Conservation (phyloP, 2,113 vertebrate species). For the Stigmatopora nigra region DNA sequence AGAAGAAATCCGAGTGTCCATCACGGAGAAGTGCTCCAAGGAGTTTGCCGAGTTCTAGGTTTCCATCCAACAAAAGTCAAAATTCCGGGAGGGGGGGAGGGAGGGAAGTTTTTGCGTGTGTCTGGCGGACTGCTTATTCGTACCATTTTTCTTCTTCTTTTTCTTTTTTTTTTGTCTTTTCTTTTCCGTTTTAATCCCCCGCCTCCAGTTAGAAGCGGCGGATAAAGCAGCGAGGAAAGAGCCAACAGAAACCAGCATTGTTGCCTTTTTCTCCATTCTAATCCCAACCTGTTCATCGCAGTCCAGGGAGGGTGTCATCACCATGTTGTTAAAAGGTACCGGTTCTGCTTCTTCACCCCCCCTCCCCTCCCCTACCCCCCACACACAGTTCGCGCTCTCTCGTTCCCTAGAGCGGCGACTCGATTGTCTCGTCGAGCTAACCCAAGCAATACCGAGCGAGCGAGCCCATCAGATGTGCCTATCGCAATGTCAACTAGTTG, state of each 20-base stretch:
- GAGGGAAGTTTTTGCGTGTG: neutral
- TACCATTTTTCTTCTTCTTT: constrained; percentile 19
- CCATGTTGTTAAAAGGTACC: constrained; percentile 61
- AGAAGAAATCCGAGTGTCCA: constrained; percentile 86
- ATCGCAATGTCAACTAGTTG: constrained; percentile 61
- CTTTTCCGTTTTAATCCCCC: constrained; percentile 48
- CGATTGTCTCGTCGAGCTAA: constrained; percentile 2
- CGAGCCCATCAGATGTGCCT: constrained; percentile 66
- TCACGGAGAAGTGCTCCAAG: constrained; percentile 89
- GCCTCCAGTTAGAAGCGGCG: constrained; percentile 37
- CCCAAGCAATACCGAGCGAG: constrained; percentile 62
- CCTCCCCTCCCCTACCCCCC: no score
- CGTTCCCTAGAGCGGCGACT: neutral
- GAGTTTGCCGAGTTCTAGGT: constrained; percentile 90
- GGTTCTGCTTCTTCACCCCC: constrained; percentile 34
- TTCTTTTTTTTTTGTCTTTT: neutral
- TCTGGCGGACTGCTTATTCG: constrained; percentile 64
- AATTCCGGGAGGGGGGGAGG: constrained; percentile 43
- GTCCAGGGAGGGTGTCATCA: constrained; percentile 51
- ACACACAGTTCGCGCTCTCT: neutral
- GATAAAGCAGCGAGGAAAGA: constrained; percentile 51
- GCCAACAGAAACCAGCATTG: constrained; percentile 71
- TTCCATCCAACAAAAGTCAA: constrained; percentile 39
- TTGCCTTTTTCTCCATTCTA: constrained; percentile 65
- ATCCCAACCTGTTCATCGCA: constrained; percentile 63